A percentile compares a stretch with the other conserved stretches of the same genome.
Evolutionary conservation across 2,113 vertebrate species (phyloP).

Genomic region (Mesoclemmys tuberculata): DNA sequence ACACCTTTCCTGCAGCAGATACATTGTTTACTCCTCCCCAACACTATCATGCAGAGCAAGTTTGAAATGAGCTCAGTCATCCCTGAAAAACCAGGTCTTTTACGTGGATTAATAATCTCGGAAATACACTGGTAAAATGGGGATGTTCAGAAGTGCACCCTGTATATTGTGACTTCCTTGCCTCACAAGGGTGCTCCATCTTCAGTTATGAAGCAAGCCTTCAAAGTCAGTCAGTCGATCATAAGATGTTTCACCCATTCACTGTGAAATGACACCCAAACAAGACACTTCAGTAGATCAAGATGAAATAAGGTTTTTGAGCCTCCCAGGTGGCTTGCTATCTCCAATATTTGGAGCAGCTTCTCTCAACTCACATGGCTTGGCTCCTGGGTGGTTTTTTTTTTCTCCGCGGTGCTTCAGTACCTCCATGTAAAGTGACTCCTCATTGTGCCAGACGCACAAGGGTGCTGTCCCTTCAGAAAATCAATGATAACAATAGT

Average conservation of each 20-base stretch:
- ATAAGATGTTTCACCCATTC: conserved; percentile 39
- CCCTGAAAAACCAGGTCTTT: conserved; percentile 20
- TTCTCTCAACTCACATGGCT: background rate
- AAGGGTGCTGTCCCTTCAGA: background rate
- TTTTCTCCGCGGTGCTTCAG: background rate
- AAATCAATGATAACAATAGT: background rate
- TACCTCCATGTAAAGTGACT: background rate
- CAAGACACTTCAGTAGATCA: background rate
- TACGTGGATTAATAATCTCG: conserved; percentile 12
- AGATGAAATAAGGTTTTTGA: background rate
- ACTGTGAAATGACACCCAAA: background rate
- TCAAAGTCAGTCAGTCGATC: background rate
- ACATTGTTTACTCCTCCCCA: background rate
- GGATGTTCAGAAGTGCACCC: background rate
- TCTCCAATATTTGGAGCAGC: background rate
- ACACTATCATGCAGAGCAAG: background rate
- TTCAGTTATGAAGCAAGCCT: conserved; percentile 16
- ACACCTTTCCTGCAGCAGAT: background rate
- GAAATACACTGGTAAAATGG: conserved; percentile 34
- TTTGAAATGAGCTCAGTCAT: conserved; percentile 30
- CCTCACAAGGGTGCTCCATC: conserved; percentile 38
- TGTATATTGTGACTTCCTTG: conserved; percentile 25
- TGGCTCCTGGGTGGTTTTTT: background rate
- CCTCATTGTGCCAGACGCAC: background rate
- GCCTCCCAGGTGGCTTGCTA: background rate